These are phyloP conservation scores for Sitta carolinensis DNA, from an alignment of 2,797 vertebrate species.

Conservation along the genomic window DNA sequence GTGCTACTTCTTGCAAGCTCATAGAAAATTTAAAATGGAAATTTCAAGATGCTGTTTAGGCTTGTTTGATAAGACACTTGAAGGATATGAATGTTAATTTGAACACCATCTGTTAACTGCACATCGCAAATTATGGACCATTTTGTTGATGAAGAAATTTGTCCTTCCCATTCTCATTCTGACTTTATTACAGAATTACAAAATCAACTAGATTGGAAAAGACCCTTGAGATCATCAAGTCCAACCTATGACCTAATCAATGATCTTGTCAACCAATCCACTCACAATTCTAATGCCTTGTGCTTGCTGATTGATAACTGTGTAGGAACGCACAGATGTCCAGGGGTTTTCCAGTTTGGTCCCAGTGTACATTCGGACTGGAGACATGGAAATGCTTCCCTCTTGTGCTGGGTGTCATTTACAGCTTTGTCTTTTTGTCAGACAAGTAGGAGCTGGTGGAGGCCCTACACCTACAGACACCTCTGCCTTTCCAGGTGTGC, in stretches of 20 bases:
- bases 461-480: background rate
- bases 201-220: background rate
- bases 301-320: background rate
- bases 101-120: slow-evolving; percentile 31
- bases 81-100: slow-evolving; percentile 50
- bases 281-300: background rate
- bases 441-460: background rate
- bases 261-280: background rate
- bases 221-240: background rate
- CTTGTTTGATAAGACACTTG: slow-evolving; percentile 61
- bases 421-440: background rate
- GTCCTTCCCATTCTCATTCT: background rate
- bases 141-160: slow-evolving; percentile 12
- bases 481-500: background rate
- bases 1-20: slow-evolving; percentile 24
- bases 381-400: background rate
- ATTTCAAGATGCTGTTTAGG: slow-evolving; percentile 64
- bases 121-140: background rate
- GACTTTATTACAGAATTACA: background rate
- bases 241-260: background rate
- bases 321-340: background rate
- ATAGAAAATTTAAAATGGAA: slow-evolving; percentile 40
- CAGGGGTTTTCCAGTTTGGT: background rate
- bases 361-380: background rate
- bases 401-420: background rate